Evolutionary conservation across 2,888 invertebrate species (phyloP), one percentile per base, ranked within the genome.

Genomic region (Standfussiana lucernea): DNA sequence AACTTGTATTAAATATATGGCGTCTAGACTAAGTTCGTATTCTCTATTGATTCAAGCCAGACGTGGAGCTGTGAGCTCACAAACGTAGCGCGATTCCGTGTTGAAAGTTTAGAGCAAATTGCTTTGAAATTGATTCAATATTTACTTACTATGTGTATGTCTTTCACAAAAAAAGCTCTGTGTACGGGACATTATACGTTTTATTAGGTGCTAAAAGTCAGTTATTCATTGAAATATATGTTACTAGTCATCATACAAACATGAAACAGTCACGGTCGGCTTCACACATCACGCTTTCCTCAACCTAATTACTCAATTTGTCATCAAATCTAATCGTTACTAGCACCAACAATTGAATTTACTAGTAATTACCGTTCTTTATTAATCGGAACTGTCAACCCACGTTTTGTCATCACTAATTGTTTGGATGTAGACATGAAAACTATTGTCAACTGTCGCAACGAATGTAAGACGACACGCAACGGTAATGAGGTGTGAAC

Each of bases 21-120:
- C 61, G 83, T 86, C 85, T 86, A 85, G 86, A 87, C 86, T 66
- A 76, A 76, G 59, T 87, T 73, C 66, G 80, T 79, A 83, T 80
- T 77, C 73, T 80, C 73, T 86, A 86, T 86, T 79, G 82, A 86
- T 85, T 87, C 72, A 53, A 74, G 47, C 47, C 65, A 74, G 80
- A 70, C 79, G 59, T 42, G 68, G 61, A 50, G 73, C 67, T 32
- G 47, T 37, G 72, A 53, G 59, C 69, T 59, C 74, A 64, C 75
- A 32, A 71, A 45, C 56, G 61, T 64, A 65, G 24, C 47, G 42
- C 62, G 35, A 56, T 68, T 68, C 50, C 42, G 50, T 35, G 56
- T 72, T 71, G 64, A 77, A 56, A 76, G 73, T 62, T 75, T 28
- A 74, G 13, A 74, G 64, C 59, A 76, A 84, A 76, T 84, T 71